Conservation (phyloP, 1,140 invertebrate genomes). For the Drosophila kepulauana region DNA sequence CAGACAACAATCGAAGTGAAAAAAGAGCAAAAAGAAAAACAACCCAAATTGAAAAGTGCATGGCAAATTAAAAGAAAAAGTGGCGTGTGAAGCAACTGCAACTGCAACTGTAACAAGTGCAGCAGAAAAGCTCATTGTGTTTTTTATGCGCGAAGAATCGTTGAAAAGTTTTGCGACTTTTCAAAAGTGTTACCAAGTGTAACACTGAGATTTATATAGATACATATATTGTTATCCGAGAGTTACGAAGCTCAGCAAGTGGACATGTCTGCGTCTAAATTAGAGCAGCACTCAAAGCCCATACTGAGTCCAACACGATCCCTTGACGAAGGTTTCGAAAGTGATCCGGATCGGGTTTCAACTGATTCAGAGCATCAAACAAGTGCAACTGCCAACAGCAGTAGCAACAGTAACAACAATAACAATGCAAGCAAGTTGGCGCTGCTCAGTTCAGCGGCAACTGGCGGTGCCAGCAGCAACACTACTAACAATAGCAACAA, state of each 20-base stretch:
- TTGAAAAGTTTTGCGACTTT: conserved; percentile 40
- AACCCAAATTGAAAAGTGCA: conserved; percentile 63
- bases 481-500: conserved; percentile 35
- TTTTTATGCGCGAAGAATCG: conserved; percentile 14
- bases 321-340: conserved; percentile 85
- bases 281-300: conserved; percentile 84
- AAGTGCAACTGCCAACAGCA: conserved; percentile 71
- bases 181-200: conserved; percentile 48
- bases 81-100: conserved; percentile 56
- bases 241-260: conserved; percentile 28
- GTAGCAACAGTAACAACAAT: conserved; percentile 54
- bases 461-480: conserved; percentile 68
- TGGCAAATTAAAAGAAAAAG: conserved; percentile 65
- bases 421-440: conserved; percentile 81
- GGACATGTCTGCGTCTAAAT: conserved; percentile 72
- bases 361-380: conserved; percentile 85
- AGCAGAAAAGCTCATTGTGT: conserved; percentile 26
- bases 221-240: conserved; percentile 20
- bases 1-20: conserved; percentile 56
- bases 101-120: conserved; percentile 45
- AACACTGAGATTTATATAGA: conserved; percentile 11
- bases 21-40: conserved; percentile 44
- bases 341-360: conserved; percentile 85
- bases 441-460: conserved; percentile 80
- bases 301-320: conserved; percentile 85